Percentiles rank a stretch among this genome's conserved stretches.
phyloP scores from a whole-genome alignment of 2,797 vertebrate species.

The Mormyrops attenuatus region DNA sequence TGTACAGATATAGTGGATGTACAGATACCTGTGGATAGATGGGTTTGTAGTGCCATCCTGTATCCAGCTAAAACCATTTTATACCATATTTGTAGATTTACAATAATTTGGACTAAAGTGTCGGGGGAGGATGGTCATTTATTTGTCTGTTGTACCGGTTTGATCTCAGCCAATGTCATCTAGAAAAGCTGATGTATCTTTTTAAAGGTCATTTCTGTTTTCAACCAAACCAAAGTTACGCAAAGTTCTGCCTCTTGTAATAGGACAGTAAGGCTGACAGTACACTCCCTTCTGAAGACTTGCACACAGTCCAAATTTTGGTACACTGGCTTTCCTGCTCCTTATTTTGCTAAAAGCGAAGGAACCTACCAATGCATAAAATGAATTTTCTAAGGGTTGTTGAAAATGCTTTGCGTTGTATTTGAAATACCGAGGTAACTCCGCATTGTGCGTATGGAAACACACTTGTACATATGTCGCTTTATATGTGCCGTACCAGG shows the following conservation, averaged over 20 bases:
- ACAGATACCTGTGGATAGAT: conserved; percentile 27
- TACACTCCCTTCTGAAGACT: conserved; percentile 77
- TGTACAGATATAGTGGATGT: conserved; percentile 31
- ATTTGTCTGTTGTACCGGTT: conserved; percentile 12
- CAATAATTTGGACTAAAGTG: conserved; percentile 23
- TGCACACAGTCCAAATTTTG: conserved; percentile 70
- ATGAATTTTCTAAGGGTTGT: conserved; percentile 61
- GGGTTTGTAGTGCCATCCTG: conserved; percentile 24
- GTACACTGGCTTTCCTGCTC: conserved; percentile 71
- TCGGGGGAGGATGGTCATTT: conserved; percentile 15
- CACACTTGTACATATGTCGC: conserved; percentile 81
- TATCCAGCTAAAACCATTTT: conserved; percentile 44
- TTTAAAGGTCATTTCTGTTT: conserved; percentile 83
- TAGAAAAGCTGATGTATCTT: conserved; percentile 62
- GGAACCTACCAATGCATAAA: conserved; percentile 44
- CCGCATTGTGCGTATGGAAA: conserved; percentile 79
- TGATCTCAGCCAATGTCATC: conserved; percentile 58
- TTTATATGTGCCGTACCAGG: conserved; percentile 85
- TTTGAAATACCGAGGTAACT: conserved; percentile 72
- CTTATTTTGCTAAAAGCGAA: conserved; percentile 45
- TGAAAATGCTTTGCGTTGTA: conserved; percentile 70
- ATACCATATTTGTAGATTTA: conserved; percentile 43
- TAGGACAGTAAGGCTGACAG: conserved; percentile 86
- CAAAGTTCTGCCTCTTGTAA: conserved; percentile 99
- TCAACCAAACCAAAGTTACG: conserved; percentile 99